Base-by-base conservation (phyloP, 2,797 vertebrate species). In the Lagocephalus sceleratus region DNA sequence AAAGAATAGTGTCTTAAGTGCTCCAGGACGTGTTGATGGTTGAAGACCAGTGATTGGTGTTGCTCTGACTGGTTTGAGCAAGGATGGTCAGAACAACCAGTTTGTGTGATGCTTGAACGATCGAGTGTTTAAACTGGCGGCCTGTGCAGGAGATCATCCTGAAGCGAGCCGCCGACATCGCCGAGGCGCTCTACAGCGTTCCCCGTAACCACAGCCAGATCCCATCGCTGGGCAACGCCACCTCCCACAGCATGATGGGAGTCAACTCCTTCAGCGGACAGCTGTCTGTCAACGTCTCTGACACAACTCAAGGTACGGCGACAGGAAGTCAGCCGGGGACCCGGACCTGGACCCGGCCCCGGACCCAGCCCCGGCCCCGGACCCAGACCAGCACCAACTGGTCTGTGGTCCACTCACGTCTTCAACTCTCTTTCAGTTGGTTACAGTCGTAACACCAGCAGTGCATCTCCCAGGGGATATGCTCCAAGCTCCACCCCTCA, bases 191-290 rank as follows among this genome's bases (percentile, higher is more conserved):
- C 62, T 99, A 98, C 91, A 97, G 93, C 0, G 95, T 98, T 69
- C 97, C 97, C 20, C 91, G 97, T 67, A 96, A 95, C 72, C 95
- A 98, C 92, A 96, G 93, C 91, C 97, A 98, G 92, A 97, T 98
- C 75, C 92, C 97, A 8, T 89, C 95, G 14, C 91, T 99, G 63
- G 94, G 92, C 84, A 98, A 97, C 90, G 92, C 92, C 9, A 85
- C 95, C 1, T 93, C 94, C 3, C 96, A n/a, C n/a, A n/a, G 94
- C 84, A 98, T 99, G 96, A 98, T 98, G 96, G 95, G 94, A 26
- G 95, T 98, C 1, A 97, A 98, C 86, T 97, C 95, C 40, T 99
- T 99, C 82, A 92, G 94, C 65, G 94, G 95, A 78, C 96, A 99
- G 87, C 91, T 99, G 41, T 94, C 95, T 0, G 95, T 98, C 65